Conservation (phyloP, 2,888 invertebrate genomes). For the Nomada fucata region DNA sequence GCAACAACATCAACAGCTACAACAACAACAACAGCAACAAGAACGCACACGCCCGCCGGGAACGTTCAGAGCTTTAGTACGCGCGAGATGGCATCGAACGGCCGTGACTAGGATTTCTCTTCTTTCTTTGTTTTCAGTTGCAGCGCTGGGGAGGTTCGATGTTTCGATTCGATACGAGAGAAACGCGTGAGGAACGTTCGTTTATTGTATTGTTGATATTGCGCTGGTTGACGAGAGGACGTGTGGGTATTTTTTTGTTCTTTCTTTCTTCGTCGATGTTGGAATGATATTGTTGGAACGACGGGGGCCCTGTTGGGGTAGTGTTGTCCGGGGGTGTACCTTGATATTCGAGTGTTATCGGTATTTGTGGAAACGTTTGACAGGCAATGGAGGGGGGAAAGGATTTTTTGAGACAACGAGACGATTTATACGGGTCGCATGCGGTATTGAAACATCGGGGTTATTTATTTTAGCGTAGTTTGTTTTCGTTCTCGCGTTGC, state of each 20-base stretch:
- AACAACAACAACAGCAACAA: slow-evolving; percentile 71
- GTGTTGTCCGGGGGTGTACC: too few species aligned
- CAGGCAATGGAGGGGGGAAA: too few species aligned
- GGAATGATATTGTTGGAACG: not conserved
- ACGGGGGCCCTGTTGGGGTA: too few species aligned
- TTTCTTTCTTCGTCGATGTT: not conserved
- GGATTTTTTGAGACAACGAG: too few species aligned
- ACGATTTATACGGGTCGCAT: too few species aligned
- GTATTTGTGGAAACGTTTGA: too few species aligned
- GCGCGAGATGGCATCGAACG: slow-evolving; percentile 41
- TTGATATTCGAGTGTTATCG: too few species aligned
- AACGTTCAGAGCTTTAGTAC: slow-evolving; percentile 59
- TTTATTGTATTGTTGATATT: not conserved
- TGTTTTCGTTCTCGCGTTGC: too few species aligned
- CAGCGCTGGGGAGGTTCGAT: slow-evolving; percentile 44
- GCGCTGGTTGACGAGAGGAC: too few species aligned
- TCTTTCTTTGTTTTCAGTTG: not conserved
- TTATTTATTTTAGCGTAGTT: too few species aligned
- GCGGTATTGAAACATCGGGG: too few species aligned
- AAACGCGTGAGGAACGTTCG: not conserved
- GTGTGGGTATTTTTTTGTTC: too few species aligned
- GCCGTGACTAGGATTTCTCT: slow-evolving; percentile 47
- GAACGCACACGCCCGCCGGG: slow-evolving; percentile 65
- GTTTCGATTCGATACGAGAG: not conserved
- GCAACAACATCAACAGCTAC: slow-evolving; percentile 72